Conservation (phyloP, 2,113 vertebrate species). For the Chascanopsetta lugubris region DNA sequence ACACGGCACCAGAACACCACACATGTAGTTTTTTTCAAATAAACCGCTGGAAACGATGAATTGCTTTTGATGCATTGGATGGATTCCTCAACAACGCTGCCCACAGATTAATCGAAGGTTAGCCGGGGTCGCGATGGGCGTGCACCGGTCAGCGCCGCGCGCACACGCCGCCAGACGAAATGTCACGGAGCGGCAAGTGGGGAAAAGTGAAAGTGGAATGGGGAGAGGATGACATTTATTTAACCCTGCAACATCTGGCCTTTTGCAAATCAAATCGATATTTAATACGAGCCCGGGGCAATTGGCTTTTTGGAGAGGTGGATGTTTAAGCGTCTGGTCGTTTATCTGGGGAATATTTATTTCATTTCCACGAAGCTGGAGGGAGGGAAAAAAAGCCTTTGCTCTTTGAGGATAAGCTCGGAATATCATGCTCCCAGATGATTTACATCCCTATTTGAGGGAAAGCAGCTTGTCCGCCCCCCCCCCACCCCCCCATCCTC, state of each 20-base stretch:
- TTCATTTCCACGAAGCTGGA: slow-evolving; percentile 58
- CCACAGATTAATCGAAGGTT: no score
- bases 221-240: slow-evolving; percentile 73
- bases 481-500: slow-evolving; percentile 10
- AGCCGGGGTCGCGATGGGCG: not conserved
- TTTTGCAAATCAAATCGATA: slow-evolving; percentile 82
- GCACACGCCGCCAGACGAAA: slow-evolving; percentile 44
- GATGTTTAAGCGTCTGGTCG: slow-evolving; percentile 67
- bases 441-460: slow-evolving; percentile 72
- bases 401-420: slow-evolving; percentile 60
- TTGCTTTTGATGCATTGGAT: no score
- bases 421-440: slow-evolving; percentile 61
- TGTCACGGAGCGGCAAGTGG: slow-evolving; percentile 45
- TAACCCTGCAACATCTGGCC: slow-evolving; percentile 73
- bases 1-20: no score
- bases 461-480: slow-evolving; percentile 43
- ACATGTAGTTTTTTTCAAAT: no score
- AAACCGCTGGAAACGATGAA: no score
- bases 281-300: slow-evolving; percentile 74
- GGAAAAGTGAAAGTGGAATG: slow-evolving; percentile 44
- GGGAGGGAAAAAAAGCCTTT: slow-evolving; percentile 40
- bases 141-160: slow-evolving; percentile 21
- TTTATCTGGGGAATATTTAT: slow-evolving; percentile 74
- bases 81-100: no score
- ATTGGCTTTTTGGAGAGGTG: slow-evolving; percentile 66